Base-by-base conservation (phyloP, 2,888 invertebrate species). In the Eutolmus rufibarbis region DNA sequence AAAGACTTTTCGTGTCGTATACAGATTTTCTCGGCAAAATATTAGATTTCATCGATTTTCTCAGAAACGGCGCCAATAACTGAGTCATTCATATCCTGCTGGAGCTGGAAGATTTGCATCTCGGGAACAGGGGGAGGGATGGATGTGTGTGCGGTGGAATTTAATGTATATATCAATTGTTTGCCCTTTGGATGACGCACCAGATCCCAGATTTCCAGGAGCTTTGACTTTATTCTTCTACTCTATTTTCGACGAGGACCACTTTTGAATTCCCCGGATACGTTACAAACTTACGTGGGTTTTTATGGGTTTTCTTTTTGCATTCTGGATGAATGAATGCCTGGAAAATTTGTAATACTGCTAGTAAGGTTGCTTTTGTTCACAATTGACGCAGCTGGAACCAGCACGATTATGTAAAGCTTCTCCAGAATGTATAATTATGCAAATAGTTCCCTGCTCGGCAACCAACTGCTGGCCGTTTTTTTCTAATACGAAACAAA, bases 11-110 rank as follows among this genome's bases (percentile, higher is more conserved):
- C 79, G 51, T 79, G 31, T 79, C 51, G 28, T 51, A 79, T 51
- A 79, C 79, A 46, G 40, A 51, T 23, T 51, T 51, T 28, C 16
- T 19, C 51, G 28, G 51, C 28, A n/a, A 46, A 79, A 51, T 79
- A 51, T 79, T 79, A 79, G n/a, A 51, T 79, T 79, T 79, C 79
- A 79, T 79, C 31, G 79, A 79, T 79, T 79, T 79, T 79, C 79
- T 51, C 5, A 28, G 31, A 56, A 28, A 46, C 79, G 79, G 79
- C 79, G 79, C 79, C 79, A 51, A 79, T 78, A 79, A 31, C 79
- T 79, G 79, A 79, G 28, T 79, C 46, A 79, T 79, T 79, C 46
- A 46, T 37, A 51, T 51, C 28, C 28, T 23, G 23, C 12, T 66
- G 66, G 23, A 66, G 66, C 14, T 66, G 23, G 7, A 66, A 66